Conservation (phyloP, 2,113 vertebrate species). For the Thunnus thynnus region DNA sequence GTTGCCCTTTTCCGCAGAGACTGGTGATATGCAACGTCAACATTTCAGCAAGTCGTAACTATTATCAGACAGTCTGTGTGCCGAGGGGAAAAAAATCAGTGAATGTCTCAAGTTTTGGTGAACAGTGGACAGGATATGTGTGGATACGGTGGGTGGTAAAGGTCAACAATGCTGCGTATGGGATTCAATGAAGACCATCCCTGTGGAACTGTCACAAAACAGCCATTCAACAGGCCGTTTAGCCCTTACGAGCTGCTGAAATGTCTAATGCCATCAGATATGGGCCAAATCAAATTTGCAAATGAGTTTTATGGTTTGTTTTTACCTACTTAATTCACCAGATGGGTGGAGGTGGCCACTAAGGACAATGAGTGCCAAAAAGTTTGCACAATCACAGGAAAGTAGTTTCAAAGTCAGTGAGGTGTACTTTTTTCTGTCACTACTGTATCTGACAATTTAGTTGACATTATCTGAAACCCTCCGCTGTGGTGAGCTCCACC, state of each 20-base stretch:
- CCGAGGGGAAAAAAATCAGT: neutral
- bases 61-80: constrained; percentile 11
- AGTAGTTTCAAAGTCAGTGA: neutral
- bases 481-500: constrained; percentile 35
- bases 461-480: constrained; percentile 21
- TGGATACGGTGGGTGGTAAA: constrained; percentile 1
- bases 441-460: constrained; percentile 6
- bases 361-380: constrained; percentile 17
- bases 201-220: constrained; percentile 16
- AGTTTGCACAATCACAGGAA: constrained; percentile 55
- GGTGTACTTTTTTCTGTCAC: constrained; percentile 4
- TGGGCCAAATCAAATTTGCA: neutral
- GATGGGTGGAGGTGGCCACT: constrained; percentile 2
- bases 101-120: constrained; percentile 15
- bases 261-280: constrained; percentile 14
- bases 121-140: constrained; percentile 7
- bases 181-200: constrained; percentile 18
- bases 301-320: constrained; percentile 14
- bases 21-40: constrained; percentile 33
- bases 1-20: constrained; percentile 31
- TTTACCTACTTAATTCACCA: constrained; percentile 5
- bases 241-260: constrained; percentile 18
- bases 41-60: constrained; percentile 18
- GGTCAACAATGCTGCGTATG: neutral
- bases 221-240: constrained; percentile 15